These are phyloP conservation scores for Sycophila sp. DNA, from an alignment of 1,140 invertebrate species.

Conservation along the genomic window DNA sequence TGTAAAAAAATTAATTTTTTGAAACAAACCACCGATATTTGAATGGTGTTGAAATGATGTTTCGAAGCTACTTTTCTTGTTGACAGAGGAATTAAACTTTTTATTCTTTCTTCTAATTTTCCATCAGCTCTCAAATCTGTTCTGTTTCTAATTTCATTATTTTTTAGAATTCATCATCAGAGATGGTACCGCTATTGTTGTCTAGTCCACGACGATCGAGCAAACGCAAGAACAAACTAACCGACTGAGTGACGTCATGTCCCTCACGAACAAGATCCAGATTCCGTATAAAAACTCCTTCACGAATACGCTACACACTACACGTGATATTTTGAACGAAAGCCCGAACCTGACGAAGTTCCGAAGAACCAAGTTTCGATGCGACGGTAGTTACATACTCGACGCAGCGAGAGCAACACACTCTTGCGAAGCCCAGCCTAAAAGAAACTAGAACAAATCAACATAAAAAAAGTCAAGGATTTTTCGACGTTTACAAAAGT, in stretches of 20 bases:
- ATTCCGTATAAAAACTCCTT: slow-evolving; percentile 24
- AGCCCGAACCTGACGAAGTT: too few relatives aligned
- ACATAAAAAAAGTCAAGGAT: slow-evolving; percentile 19
- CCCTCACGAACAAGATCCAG: slow-evolving; percentile 7
- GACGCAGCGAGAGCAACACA: background rate
- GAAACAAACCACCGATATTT: too few relatives aligned
- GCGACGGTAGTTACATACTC: slow-evolving; percentile 26
- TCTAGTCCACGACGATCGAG: slow-evolving; percentile 49
- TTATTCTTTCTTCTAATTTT: too few relatives aligned
- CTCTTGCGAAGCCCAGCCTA: slow-evolving; percentile 23
- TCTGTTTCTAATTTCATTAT: too few relatives aligned
- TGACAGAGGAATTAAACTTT: too few relatives aligned
- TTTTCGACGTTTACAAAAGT: slow-evolving; percentile 14
- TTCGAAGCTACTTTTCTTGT: too few relatives aligned
- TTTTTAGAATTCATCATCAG: slow-evolving; percentile 12
- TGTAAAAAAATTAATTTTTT: too few relatives aligned
- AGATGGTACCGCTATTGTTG: slow-evolving; percentile 42
- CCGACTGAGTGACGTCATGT: slow-evolving; percentile 26
- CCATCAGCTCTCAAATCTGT: too few relatives aligned
- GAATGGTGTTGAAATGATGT: too few relatives aligned
- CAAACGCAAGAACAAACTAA: slow-evolving; percentile 42
- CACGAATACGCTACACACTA: background rate
- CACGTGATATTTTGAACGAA: slow-evolving; percentile 4
- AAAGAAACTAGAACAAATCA: too few relatives aligned
- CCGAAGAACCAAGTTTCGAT: slow-evolving; percentile 46